These are phyloP conservation scores for Popillia japonica DNA, from an alignment of 1,140 invertebrate genomes.

Conservation along the genomic window DNA sequence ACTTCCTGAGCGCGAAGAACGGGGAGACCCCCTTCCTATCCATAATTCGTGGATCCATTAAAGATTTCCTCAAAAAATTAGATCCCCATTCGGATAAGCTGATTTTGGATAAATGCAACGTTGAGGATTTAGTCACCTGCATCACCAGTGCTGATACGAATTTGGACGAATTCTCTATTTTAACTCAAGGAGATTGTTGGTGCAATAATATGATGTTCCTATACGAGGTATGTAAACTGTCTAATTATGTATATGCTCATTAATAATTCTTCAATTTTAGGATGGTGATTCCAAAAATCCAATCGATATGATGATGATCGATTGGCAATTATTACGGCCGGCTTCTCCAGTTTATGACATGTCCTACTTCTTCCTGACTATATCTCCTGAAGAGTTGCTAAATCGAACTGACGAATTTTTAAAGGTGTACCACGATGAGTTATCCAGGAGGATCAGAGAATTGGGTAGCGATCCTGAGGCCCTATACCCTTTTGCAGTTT, in stretches of 20 bases:
- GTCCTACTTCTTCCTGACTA: slow-evolving; percentile 65
- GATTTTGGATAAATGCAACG: not conserved
- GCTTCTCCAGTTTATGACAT: slow-evolving; percentile 67
- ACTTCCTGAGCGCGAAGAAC: not conserved
- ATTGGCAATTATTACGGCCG: slow-evolving; percentile 65
- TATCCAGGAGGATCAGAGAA: slow-evolving; percentile 53
- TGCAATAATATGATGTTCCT: slow-evolving; percentile 67
- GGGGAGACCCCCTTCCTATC: not conserved
- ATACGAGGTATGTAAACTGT: slow-evolving; percentile 61
- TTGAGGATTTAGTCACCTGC: not conserved
- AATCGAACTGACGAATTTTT: slow-evolving; percentile 62
- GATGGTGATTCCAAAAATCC: not conserved
- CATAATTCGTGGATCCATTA: not conserved
- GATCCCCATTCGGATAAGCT: not conserved
- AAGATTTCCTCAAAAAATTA: not conserved
- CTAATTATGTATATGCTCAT: too few species aligned
- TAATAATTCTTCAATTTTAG: not conserved
- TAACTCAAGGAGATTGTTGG: slow-evolving; percentile 66
- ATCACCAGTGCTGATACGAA: slow-evolving; percentile 5
- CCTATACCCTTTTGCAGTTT: slow-evolving; percentile 61
- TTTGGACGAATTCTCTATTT: slow-evolving; percentile 51
- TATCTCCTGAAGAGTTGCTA: slow-evolving; percentile 62
- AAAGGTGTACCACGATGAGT: slow-evolving; percentile 64
- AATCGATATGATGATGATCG: slow-evolving; percentile 61
- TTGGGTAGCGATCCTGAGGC: slow-evolving; percentile 59